These are phyloP conservation scores for Megalops cyprinoides DNA, from an alignment of 2,797 vertebrate species.

Conservation along the genomic window DNA sequence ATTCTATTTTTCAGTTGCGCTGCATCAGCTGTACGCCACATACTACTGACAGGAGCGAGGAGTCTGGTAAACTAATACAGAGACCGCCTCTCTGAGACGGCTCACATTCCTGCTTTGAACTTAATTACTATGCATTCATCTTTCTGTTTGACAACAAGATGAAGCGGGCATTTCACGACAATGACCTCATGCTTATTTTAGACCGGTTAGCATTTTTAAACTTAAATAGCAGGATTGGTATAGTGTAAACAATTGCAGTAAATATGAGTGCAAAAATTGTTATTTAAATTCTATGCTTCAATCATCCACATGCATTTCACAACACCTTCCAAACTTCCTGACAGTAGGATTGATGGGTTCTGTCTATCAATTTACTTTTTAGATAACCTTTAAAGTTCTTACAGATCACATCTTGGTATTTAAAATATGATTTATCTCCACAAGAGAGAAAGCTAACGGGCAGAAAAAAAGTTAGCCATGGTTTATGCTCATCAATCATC, in stretches of 20 bases:
- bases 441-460: no score
- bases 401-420: not conserved
- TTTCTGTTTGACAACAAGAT: not conserved
- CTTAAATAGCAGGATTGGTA: not conserved
- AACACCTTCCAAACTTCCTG: not conserved
- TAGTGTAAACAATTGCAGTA: not conserved
- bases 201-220: no score
- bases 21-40: no score
- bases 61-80: constrained; percentile 40
- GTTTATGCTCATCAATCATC: no score
- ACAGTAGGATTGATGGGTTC: not conserved
- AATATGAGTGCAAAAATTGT: not conserved
- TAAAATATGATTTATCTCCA: not conserved
- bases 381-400: not conserved
- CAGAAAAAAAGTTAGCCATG: no score
- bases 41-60: no score
- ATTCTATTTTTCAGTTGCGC: no score
- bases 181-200: not conserved
- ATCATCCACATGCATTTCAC: not conserved
- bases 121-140: constrained; percentile 21
- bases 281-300: not conserved
- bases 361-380: not conserved
- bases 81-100: constrained; percentile 44
- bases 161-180: not conserved
- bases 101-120: constrained; percentile 50